Evolutionary conservation across 2,797 vertebrate species (phyloP).

Genomic region (Synaphobranchus kaupii): DNA sequence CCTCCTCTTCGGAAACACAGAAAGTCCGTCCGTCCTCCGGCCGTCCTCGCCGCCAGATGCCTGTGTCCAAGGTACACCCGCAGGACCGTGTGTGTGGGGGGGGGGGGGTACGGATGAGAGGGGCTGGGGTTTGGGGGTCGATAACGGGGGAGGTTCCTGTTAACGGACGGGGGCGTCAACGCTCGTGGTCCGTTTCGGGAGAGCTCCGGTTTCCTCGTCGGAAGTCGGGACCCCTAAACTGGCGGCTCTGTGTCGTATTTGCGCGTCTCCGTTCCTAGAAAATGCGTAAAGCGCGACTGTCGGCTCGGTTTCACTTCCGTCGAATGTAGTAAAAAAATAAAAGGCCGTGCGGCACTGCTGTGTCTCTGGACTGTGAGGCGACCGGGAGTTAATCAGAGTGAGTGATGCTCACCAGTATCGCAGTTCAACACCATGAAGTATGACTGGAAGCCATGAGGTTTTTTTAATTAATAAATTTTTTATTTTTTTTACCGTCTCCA

Average conservation of each 20-base stretch:
- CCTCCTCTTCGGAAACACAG: neutral
- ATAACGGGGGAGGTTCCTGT: neutral
- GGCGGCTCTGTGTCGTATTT: neutral
- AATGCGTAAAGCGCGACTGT: neutral
- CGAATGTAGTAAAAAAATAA: neutral
- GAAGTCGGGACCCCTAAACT: neutral
- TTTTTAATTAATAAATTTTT: neutral
- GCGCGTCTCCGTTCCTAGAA: neutral
- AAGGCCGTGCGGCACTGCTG: neutral
- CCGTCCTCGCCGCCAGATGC: neutral
- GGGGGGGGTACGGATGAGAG: neutral
- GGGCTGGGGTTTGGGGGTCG: neutral
- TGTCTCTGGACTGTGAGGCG: neutral
- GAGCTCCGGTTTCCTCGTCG: neutral
- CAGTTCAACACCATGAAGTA: neutral
- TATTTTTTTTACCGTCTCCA: neutral
- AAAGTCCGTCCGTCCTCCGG: neutral
- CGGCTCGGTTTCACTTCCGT: neutral
- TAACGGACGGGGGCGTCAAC: neutral
- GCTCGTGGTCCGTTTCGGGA: neutral
- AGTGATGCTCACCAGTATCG: neutral
- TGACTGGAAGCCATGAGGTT: neutral
- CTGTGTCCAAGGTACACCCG: slow-evolving; percentile 14
- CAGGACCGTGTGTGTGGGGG: neutral
- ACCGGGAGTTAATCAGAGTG: neutral